Conservation (phyloP, 2,888 invertebrate genomes). For the Papilio demoleus region DNA sequence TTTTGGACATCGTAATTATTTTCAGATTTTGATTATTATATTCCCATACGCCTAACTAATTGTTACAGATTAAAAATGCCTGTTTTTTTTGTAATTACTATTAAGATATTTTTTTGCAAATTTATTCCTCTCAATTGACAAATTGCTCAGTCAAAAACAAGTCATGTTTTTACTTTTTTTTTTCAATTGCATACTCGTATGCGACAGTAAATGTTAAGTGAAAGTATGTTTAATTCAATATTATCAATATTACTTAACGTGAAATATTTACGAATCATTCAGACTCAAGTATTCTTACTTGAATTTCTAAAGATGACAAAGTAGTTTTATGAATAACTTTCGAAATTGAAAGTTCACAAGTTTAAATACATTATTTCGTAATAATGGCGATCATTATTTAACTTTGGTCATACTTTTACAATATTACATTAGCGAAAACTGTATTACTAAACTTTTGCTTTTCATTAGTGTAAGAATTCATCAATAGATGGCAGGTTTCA, state of each 20-base stretch:
- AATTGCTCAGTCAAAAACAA: neutral
- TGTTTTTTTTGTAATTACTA: too few species aligned
- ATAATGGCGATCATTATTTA: slow-evolving; percentile 22
- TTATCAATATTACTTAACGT: slow-evolving; percentile 20
- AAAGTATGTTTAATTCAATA: slow-evolving; percentile 16
- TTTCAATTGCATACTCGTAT: neutral
- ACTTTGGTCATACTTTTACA: neutral
- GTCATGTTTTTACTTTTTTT: too few species aligned
- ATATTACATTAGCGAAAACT: too few species aligned
- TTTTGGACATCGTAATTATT: too few species aligned
- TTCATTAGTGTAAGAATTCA: neutral
- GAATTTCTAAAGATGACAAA: slow-evolving; percentile 35
- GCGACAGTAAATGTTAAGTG: neutral
- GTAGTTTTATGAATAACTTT: slow-evolving; percentile 31
- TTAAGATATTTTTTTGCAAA: too few species aligned
- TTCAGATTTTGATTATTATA: too few species aligned
- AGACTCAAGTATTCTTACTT: neutral
- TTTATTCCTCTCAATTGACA: neutral
- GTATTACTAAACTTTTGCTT: neutral
- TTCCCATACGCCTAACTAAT: too few species aligned
- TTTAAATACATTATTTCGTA: too few species aligned
- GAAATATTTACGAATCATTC: slow-evolving; percentile 22
- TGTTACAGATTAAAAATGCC: too few species aligned
- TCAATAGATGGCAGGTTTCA: slow-evolving; percentile 11
- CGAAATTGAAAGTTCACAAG: slow-evolving; percentile 18